Conservation (phyloP, 2,113 vertebrate species). For the Nicator chloris region DNA sequence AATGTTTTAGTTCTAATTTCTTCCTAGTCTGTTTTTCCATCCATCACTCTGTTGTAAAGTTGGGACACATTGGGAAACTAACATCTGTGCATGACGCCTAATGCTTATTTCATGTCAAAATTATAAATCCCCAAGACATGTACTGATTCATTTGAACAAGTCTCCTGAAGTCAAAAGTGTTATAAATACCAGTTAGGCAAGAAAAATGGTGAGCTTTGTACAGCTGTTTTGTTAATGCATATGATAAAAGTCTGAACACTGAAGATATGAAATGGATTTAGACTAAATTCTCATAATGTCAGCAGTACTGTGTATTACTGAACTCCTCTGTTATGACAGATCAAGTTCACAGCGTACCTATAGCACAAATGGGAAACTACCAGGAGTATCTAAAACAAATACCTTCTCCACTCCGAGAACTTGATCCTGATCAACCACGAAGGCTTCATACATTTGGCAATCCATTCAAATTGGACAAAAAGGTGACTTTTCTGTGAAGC, state of each 20-base stretch:
- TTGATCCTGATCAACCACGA: constrained; percentile 95
- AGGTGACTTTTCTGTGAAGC: constrained; percentile 70
- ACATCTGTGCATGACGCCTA: not conserved
- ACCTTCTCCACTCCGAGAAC: constrained; percentile 90
- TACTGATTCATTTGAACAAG: not conserved
- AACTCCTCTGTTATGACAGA: constrained; percentile 69
- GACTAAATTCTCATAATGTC: not conserved
- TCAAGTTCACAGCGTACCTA: constrained; percentile 93
- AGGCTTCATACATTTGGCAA: constrained; percentile 96
- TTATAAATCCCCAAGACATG: not conserved
- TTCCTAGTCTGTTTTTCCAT: not conserved
- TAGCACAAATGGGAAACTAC: constrained; percentile 98
- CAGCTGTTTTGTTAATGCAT: not conserved
- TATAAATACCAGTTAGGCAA: not conserved
- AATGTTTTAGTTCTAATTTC: not conserved
- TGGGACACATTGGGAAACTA: not conserved
- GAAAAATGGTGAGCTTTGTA: not conserved
- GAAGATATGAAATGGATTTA: not conserved
- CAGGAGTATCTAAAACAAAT: constrained; percentile 94
- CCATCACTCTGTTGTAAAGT: not conserved
- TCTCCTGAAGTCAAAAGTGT: not conserved
- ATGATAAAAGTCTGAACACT: not conserved
- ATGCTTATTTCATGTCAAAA: not conserved
- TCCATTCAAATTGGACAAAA: constrained; percentile 98
- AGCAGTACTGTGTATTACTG: not conserved